phyloP scores from a whole-genome alignment of 2,113 vertebrate species.

The Aspiorhynchus laticeps region DNA sequence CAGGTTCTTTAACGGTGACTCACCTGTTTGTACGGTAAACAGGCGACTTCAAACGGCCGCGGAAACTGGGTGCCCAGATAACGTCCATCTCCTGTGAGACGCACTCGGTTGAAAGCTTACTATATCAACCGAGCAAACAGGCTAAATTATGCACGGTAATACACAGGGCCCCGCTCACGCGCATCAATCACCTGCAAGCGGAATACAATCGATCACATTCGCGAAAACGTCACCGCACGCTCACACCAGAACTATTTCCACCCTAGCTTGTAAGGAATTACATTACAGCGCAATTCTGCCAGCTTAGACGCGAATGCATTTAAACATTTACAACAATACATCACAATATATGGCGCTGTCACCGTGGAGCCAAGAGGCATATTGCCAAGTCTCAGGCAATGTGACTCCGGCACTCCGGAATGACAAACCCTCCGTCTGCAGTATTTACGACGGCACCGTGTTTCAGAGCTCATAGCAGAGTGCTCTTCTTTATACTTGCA shows the following conservation, averaged over 20 bases:
- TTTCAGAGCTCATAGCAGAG: conserved; percentile 62
- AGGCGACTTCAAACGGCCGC: conserved; percentile 1
- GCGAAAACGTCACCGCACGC: background rate
- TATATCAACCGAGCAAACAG: conserved; percentile 68
- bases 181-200: conserved; percentile 56
- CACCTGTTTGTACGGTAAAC: conserved; percentile 42
- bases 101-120: conserved; percentile 64
- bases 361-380: conserved; percentile 60
- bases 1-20: conserved; percentile 25
- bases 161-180: conserved; percentile 48
- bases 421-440: conserved; percentile 74
- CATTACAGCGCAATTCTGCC: conserved; percentile 65
- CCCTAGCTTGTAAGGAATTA: conserved; percentile 59
- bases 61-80: conserved; percentile 46
- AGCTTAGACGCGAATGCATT: conserved; percentile 65
- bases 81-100: conserved; percentile 58
- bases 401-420: conserved; percentile 63
- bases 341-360: conserved; percentile 71
- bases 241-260: conserved; percentile 50
- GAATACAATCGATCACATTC: conserved; percentile 52
- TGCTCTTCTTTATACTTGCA: conserved; percentile 73
- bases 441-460: conserved; percentile 70
- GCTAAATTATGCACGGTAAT: conserved; percentile 69
- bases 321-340: conserved; percentile 77
- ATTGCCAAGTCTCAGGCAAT: conserved; percentile 68